Conservation (phyloP, 2,888 invertebrate genomes). For the Melanostoma scalare region DNA sequence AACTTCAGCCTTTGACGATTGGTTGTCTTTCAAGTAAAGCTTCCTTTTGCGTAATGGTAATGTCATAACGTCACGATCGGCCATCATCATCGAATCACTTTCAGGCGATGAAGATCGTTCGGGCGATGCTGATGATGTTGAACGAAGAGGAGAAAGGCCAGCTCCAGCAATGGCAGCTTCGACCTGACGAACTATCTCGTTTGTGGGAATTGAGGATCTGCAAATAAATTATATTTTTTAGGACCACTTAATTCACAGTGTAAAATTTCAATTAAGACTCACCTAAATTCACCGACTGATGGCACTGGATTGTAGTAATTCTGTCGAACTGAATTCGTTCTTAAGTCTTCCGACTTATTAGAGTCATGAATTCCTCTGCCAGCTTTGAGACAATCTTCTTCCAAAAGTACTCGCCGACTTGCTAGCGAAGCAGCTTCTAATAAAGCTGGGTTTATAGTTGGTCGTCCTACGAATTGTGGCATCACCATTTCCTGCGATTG, state of each 20-base stretch:
- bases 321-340: constrained; percentile 73
- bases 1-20: constrained; percentile 76
- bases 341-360: constrained; percentile 74
- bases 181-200: constrained; percentile 84
- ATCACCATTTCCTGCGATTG: constrained; percentile 55
- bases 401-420: constrained; percentile 75
- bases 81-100: constrained; percentile 83
- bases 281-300: constrained; percentile 81
- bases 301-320: constrained; percentile 79
- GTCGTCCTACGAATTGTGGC: constrained; percentile 52
- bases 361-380: constrained; percentile 1
- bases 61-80: constrained; percentile 85
- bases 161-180: constrained; percentile 85
- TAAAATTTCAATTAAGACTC: constrained; percentile 66
- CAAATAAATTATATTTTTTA: constrained; percentile 1
- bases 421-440: constrained; percentile 81
- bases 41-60: constrained; percentile 91
- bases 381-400: constrained; percentile 49
- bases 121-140: constrained; percentile 83
- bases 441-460: constrained; percentile 81
- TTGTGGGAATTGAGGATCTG: constrained; percentile 79
- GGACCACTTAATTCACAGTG: neutral
- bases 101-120: constrained; percentile 83
- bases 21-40: constrained; percentile 88
- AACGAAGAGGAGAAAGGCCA: constrained; percentile 85